Evolutionary conservation across 2,888 invertebrate genomes (phyloP).

Genomic region (Helicoverpa assulta): DNA sequence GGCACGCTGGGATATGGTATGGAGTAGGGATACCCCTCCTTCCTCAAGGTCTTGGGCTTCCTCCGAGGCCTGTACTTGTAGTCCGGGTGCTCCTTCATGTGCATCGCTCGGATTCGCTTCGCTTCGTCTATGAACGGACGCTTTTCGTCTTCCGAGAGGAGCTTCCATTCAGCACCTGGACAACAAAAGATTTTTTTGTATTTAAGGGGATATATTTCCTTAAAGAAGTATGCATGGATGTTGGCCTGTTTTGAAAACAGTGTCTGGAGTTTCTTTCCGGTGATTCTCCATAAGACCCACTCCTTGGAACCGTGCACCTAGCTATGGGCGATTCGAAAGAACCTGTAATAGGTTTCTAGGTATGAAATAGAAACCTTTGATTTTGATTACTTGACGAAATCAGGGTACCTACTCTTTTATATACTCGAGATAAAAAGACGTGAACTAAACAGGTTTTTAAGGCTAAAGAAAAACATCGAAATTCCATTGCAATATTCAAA

Average conservation of each 20-base stretch:
- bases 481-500: not conserved
- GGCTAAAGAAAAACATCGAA: not conserved
- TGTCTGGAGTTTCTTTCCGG: too few species aligned
- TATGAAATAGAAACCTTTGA: too few species aligned
- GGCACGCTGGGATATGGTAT: constrained; percentile 97
- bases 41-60: constrained; percentile 96
- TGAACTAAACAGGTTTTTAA: too few species aligned
- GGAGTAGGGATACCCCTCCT: constrained; percentile 97
- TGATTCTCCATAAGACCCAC: too few species aligned
- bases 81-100: constrained; percentile 98
- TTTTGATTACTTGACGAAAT: too few species aligned
- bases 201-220: not conserved
- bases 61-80: constrained; percentile 97
- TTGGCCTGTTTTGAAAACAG: too few species aligned
- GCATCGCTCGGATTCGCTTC: constrained; percentile 97
- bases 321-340: too few species aligned
- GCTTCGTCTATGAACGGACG: constrained; percentile 99
- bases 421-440: too few species aligned
- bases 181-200: not conserved
- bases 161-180: constrained; percentile 98
- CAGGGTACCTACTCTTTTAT: too few species aligned
- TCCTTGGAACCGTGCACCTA: too few species aligned
- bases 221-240: too few species aligned
- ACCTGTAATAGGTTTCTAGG: too few species aligned
- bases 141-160: constrained; percentile 97